phyloP scores from a whole-genome alignment of 2,797 vertebrate genomes.

The Okamejei kenojei region DNA sequence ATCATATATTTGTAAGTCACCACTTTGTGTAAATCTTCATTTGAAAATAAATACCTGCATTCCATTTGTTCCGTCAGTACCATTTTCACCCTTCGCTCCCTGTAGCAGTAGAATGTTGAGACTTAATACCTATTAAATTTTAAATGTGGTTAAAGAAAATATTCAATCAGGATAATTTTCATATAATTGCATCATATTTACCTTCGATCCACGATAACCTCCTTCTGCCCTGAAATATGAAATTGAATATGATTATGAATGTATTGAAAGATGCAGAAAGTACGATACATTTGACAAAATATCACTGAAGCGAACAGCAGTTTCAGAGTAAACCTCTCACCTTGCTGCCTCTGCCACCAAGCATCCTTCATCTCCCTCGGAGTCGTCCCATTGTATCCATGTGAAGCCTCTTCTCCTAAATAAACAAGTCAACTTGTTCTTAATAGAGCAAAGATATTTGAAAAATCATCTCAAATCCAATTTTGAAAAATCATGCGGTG shows the following conservation, averaged over 20 bases:
- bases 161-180: background rate
- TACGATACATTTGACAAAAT: background rate
- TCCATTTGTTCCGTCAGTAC: slow-evolving; percentile 66
- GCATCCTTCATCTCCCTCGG: slow-evolving; percentile 68
- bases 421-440: slow-evolving; percentile 17
- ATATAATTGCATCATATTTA: slow-evolving; percentile 50
- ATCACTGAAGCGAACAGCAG: too few relatives aligned
- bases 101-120: slow-evolving; percentile 43
- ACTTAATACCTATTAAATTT: background rate
- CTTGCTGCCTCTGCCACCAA: slow-evolving; percentile 64
- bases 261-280: background rate
- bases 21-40: background rate
- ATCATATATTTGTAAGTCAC: background rate
- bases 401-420: slow-evolving; percentile 68
- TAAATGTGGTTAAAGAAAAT: background rate
- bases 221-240: slow-evolving; percentile 62
- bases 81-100: slow-evolving; percentile 66
- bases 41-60: slow-evolving; percentile 60
- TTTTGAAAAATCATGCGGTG: too few relatives aligned
- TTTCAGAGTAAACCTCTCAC: slow-evolving; percentile 48
- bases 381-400: slow-evolving; percentile 64
- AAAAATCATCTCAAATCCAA: background rate
- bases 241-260: slow-evolving; percentile 7
- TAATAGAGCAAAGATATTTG: background rate
- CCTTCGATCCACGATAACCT: slow-evolving; percentile 65